Evolutionary conservation across 2,797 vertebrate species (phyloP).

Genomic region (Halcyon badia): DNA sequence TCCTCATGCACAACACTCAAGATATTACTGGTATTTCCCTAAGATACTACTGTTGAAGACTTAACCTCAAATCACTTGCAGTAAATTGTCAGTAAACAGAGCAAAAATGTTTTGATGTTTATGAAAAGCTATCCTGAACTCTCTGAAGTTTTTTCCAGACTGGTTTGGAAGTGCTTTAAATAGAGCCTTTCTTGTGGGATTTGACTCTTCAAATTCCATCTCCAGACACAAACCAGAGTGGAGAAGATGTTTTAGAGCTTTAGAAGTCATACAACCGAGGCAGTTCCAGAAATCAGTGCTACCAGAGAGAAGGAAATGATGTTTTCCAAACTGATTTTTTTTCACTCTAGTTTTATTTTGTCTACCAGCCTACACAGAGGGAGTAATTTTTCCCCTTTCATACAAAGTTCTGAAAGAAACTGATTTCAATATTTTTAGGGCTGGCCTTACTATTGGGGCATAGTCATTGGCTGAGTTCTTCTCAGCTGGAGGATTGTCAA

Average conservation of each 20-base stretch:
- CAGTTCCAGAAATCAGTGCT: neutral
- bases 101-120: conserved; percentile 53
- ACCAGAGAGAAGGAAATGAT: neutral
- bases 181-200: conserved; percentile 52
- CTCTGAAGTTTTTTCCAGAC: conserved; percentile 34
- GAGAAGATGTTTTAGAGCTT: conserved; percentile 16
- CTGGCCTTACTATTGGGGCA: neutral
- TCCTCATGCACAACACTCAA: neutral
- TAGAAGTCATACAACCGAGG: neutral
- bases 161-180: conserved; percentile 57
- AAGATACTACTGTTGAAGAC: neutral
- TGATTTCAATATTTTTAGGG: neutral
- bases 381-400: neutral
- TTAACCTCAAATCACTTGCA: conserved; percentile 37
- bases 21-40: neutral
- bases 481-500: neutral
- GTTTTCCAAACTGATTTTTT: neutral
- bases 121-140: conserved; percentile 32
- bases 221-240: conserved; percentile 30
- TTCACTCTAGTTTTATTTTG: neutral
- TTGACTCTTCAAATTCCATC: conserved; percentile 17
- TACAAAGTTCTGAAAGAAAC: neutral
- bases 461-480: neutral
- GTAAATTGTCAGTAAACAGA: conserved; percentile 25
- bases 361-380: neutral